phyloP scores from a whole-genome alignment of 2,888 invertebrate species.

The Pseudococcus jackbeardsleyi region DNA sequence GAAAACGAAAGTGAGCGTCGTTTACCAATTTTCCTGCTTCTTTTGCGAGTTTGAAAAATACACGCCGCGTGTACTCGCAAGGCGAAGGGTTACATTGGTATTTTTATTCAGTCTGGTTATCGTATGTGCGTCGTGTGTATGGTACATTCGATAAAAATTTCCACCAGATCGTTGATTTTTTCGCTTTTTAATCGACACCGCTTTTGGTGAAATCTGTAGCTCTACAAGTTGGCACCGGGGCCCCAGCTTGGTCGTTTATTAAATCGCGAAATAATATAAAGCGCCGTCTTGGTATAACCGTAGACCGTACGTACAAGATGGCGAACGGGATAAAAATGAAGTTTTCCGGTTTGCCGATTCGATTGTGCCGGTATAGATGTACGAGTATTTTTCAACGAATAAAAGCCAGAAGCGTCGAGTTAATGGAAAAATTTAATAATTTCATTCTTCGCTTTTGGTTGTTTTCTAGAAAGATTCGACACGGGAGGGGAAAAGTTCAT shows the following conservation, averaged over 20 bases:
- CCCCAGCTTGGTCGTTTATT: not conserved
- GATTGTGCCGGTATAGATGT: not conserved
- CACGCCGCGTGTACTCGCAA: too few species aligned
- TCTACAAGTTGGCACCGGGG: not conserved
- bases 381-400: slow-evolving; percentile 17
- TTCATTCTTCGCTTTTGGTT: not conserved
- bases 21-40: slow-evolving; percentile 32
- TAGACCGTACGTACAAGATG: not conserved
- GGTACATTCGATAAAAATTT: not conserved
- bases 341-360: not conserved
- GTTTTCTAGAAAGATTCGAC: not conserved
- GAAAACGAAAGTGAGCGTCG: not conserved
- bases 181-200: slow-evolving; percentile 16
- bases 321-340: slow-evolving; percentile 36
- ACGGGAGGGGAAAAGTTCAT: not conserved
- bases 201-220: not conserved
- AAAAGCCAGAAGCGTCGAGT: slow-evolving; percentile 41
- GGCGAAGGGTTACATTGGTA: not conserved
- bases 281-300: not conserved
- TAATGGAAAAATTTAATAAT: slow-evolving; percentile 56
- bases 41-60: not conserved
- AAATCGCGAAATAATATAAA: slow-evolving; percentile 16
- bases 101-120: not conserved
- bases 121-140: not conserved
- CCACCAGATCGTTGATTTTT: not conserved